Conservation (phyloP, 1,140 invertebrate species). For the Limonius californicus region DNA sequence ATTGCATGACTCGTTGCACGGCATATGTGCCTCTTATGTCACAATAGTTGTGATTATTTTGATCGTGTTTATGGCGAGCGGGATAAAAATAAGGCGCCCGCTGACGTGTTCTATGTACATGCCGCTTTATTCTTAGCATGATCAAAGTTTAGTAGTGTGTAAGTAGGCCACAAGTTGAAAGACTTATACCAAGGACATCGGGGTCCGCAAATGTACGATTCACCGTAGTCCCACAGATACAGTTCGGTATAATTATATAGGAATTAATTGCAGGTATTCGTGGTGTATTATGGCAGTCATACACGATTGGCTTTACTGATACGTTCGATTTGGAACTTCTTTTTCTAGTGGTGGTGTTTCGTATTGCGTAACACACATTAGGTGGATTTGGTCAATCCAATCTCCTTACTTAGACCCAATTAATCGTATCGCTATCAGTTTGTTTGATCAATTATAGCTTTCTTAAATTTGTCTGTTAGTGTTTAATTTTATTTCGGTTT, state of each 20-base stretch:
- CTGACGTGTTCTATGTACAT: background rate
- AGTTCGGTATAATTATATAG: slow-evolving; percentile 23
- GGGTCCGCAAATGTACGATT: slow-evolving; percentile 30
- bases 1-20: background rate
- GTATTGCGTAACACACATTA: too few relatives aligned
- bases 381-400: too few relatives aligned
- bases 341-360: too few relatives aligned
- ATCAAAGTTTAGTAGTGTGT: slow-evolving; percentile 7
- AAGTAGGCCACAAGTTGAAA: slow-evolving; percentile 40
- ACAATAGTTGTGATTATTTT: slow-evolving; percentile 20
- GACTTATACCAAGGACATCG: slow-evolving; percentile 38
- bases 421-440: too few relatives aligned
- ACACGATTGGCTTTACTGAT: background rate
- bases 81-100: background rate
- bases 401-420: too few relatives aligned
- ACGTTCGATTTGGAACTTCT: too few relatives aligned
- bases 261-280: slow-evolving; percentile 25
- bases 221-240: slow-evolving; percentile 24
- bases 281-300: background rate
- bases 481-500: too few relatives aligned
- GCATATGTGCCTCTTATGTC: slow-evolving; percentile 20
- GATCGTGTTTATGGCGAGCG: slow-evolving; percentile 1
- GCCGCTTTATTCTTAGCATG: slow-evolving; percentile 16
- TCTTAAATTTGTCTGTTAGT: too few relatives aligned
- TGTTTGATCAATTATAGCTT: too few relatives aligned